A percentile compares a stretch with the other conserved stretches of the same genome.
Conservation (phyloP, 1,140 invertebrate genomes). For the Potamilus streckersoni region DNA sequence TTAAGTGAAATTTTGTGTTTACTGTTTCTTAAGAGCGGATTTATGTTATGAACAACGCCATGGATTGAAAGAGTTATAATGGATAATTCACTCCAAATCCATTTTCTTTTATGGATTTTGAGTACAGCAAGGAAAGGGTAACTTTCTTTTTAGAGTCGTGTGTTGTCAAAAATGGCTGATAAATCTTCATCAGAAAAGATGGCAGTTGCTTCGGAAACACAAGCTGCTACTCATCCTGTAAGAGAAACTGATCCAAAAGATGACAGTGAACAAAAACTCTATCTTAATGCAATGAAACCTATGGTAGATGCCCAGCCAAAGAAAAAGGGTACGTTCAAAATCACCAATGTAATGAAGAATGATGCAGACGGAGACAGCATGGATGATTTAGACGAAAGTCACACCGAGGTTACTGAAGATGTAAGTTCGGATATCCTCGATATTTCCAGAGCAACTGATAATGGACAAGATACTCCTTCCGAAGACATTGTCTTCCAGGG, state of each 20-base stretch:
- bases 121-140: too few relatives aligned
- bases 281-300: slow-evolving; percentile 9
- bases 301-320: slow-evolving; percentile 63
- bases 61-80: too few relatives aligned
- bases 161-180: slow-evolving; percentile 24
- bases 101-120: too few relatives aligned
- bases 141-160: too few relatives aligned
- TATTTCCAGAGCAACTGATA: slow-evolving; percentile 57
- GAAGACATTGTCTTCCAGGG: slow-evolving; percentile 25
- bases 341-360: slow-evolving; percentile 88
- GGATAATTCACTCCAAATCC: too few relatives aligned
- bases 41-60: too few relatives aligned
- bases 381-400: slow-evolving; percentile 93
- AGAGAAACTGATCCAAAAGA: slow-evolving; percentile 16
- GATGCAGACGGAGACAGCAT: slow-evolving; percentile 93
- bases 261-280: slow-evolving; percentile 18
- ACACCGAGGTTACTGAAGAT: slow-evolving; percentile 78
- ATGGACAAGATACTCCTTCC: slow-evolving; percentile 30
- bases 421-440: slow-evolving; percentile 71
- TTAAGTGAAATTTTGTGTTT: too few relatives aligned
- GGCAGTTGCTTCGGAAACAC: slow-evolving; percentile 37
- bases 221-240: slow-evolving; percentile 14
- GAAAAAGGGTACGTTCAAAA: slow-evolving; percentile 92
- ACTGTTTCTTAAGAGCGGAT: too few relatives aligned
- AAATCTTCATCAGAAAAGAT: slow-evolving; percentile 29